Evolutionary conservation across 2,888 invertebrate genomes (phyloP).

Genomic region (Onthophagus sagittarius): DNA sequence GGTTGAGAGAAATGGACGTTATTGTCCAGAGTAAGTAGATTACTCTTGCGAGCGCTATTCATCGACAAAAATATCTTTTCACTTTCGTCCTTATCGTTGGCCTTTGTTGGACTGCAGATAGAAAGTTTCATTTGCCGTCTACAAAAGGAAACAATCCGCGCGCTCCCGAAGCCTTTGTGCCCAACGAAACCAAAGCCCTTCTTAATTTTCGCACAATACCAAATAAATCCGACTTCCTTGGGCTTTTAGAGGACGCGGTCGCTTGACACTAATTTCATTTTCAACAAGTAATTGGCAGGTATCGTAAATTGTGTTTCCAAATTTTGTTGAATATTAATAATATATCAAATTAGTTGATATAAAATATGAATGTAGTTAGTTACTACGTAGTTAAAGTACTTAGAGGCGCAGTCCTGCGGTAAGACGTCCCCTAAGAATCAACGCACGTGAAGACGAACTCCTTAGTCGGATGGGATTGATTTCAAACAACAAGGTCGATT

Average conservation of each 20-base stretch:
- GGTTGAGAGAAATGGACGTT: constrained; percentile 7
- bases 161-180: not conserved
- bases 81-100: constrained; percentile 22
- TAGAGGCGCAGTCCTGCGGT: too few relatives aligned
- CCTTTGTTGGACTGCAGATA: constrained; percentile 22
- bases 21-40: constrained; percentile 11
- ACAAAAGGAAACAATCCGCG: constrained; percentile 32
- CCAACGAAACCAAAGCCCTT: not conserved
- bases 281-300: not conserved
- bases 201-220: not conserved
- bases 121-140: constrained; percentile 31
- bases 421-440: too few relatives aligned
- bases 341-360: too few relatives aligned
- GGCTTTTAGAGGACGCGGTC: not conserved
- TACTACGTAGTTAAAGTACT: too few relatives aligned
- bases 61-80: constrained; percentile 19
- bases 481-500: too few relatives aligned
- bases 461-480: too few relatives aligned
- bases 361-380: too few relatives aligned
- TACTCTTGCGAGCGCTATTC: constrained; percentile 6
- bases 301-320: not conserved
- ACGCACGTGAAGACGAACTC: too few relatives aligned
- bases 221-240: not conserved
- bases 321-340: too few relatives aligned
- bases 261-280: not conserved